Evolutionary conservation across 1,140 invertebrate species (phyloP).

Genomic region (Oryzaephilus surinamensis): DNA sequence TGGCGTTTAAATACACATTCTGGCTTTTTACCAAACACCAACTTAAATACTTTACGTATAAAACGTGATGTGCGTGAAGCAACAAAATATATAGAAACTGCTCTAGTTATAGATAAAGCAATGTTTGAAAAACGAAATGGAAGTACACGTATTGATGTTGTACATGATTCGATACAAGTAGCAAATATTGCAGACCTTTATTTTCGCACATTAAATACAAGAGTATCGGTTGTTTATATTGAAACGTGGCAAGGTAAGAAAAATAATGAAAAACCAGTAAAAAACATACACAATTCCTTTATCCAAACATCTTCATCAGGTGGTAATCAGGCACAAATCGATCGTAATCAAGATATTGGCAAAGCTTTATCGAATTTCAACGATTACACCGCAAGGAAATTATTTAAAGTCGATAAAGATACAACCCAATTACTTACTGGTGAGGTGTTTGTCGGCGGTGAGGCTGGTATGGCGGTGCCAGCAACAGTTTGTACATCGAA

Average conservation of each 20-base stretch:
- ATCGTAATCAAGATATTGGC: constrained; percentile 73
- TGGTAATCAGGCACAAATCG: constrained; percentile 70
- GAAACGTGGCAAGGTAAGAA: constrained; percentile 90
- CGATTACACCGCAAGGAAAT: constrained; percentile 72
- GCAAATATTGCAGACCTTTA: constrained; percentile 90
- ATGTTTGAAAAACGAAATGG: constrained; percentile 91
- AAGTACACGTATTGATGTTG: constrained; percentile 76
- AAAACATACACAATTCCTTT: neutral
- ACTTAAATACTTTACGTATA: constrained; percentile 16
- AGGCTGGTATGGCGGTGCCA: constrained; percentile 85
- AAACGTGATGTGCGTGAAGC: constrained; percentile 75
- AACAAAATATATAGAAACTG: constrained; percentile 87
- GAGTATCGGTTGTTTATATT: constrained; percentile 89
- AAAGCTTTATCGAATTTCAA: constrained; percentile 81
- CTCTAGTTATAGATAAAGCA: constrained; percentile 82
- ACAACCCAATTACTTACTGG: constrained; percentile 86
- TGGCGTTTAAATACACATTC: constrained; percentile 53
- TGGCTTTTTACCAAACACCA: constrained; percentile 27
- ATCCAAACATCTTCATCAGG: constrained; percentile 29
- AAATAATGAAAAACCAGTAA: constrained; percentile 1
- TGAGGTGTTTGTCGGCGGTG: constrained; percentile 67
- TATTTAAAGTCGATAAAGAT: constrained; percentile 76
- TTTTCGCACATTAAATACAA: constrained; percentile 74
- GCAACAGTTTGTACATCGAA: constrained; percentile 83
- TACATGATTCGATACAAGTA: constrained; percentile 90